These are phyloP conservation scores for Pocillopora damicornis DNA, from an alignment of 64 coral and sea anemone genomes.

Conservation along the genomic window DNA sequence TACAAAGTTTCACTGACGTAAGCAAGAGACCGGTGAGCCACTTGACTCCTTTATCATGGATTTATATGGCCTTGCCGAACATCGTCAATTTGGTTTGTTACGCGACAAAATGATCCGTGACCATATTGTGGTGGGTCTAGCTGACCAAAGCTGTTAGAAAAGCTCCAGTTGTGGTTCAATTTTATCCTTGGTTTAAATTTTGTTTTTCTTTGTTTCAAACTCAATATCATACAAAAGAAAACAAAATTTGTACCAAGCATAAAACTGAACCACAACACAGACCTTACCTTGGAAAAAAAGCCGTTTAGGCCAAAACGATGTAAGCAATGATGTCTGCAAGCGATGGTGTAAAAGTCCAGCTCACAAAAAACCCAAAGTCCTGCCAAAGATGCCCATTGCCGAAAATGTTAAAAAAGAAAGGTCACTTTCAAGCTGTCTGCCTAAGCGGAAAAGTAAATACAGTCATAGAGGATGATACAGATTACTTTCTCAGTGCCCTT, in stretches of 20 bases:
- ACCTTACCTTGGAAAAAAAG: no score
- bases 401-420: no score
- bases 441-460: background rate
- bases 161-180: background rate
- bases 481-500: background rate
- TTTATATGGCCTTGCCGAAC: slow-evolving; percentile 28
- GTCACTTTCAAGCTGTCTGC: background rate
- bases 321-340: no score
- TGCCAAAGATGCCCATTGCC: no score
- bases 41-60: slow-evolving; percentile 17
- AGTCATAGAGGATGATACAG: background rate
- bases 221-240: background rate
- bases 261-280: no score
- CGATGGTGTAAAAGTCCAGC: no score
- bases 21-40: background rate
- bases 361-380: no score
- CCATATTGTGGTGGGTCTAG: slow-evolving; percentile 19
- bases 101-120: slow-evolving; percentile 42
- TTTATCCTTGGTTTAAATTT: slow-evolving; percentile 4
- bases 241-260: no score
- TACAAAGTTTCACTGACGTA: background rate
- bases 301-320: no score
- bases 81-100: background rate
- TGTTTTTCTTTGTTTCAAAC: no score
- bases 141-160: slow-evolving; percentile 1